phyloP scores from a whole-genome alignment of 2,113 vertebrate species.

The Nesoenas mayeri region DNA sequence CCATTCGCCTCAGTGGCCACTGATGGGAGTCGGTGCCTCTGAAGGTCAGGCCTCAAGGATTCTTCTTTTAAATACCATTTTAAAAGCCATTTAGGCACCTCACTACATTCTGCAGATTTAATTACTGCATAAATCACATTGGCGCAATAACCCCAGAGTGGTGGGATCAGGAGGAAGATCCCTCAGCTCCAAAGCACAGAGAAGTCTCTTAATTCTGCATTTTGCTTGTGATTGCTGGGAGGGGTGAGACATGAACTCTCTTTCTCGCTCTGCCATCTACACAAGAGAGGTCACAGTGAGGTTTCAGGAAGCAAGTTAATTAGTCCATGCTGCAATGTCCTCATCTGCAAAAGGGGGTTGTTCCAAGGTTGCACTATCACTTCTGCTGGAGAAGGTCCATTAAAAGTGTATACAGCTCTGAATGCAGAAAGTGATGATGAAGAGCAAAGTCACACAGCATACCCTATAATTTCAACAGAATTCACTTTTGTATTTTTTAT shows the following conservation, averaged over 20 bases:
- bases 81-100: neutral
- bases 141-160: neutral
- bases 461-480: neutral
- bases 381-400: neutral
- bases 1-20: neutral
- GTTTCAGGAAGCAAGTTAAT: neutral
- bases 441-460: neutral
- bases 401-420: neutral
- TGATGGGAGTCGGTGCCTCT: neutral
- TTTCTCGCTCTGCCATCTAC: neutral
- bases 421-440: neutral
- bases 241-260: neutral
- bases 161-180: neutral
- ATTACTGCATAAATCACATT: constrained; percentile 24
- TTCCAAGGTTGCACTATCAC: neutral
- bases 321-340: neutral
- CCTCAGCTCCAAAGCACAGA: neutral
- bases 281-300: neutral
- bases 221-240: neutral
- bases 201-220: neutral
- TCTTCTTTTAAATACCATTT: neutral
- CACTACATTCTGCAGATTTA: constrained; percentile 4
- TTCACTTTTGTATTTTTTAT: neutral
- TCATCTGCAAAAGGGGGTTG: neutral
- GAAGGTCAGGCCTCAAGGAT: neutral